Base-by-base conservation (phyloP, 2,113 vertebrate genomes). In the Scatophagus argus region DNA sequence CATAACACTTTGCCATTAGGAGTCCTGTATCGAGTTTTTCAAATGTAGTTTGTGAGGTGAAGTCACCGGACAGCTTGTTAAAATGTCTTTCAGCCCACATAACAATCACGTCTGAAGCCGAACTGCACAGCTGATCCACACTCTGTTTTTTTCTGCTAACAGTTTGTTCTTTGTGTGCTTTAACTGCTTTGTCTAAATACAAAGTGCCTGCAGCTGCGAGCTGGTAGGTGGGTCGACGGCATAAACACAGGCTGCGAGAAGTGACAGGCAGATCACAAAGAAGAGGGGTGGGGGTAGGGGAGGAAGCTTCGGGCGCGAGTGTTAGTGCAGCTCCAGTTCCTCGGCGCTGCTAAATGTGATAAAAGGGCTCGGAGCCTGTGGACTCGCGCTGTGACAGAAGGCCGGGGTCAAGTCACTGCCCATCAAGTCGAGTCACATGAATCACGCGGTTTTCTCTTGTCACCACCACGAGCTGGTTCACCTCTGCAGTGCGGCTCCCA, bases 351-450 rank as follows among this genome's bases (percentile, higher is more conserved):
- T 81, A 71, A 69, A 83, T 73, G 74, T 76, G 81, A 72, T 62
- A 64, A 70, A 74, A 75, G 77, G 70, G 72, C 72, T 71, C 0
- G 0, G 43, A 67, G 80, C 65, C 51, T 6, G n/a, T 5, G 77
- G 55, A 59, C 63, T 23, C 61, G 62, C 61, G 82, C 56, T 60
- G 51, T 55, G 70, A 60, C 79, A 14, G 74, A 49, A 47, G 43
- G 52, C 60, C 49, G 14, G 54, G 67, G 72, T 77, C 27, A 23
- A 74, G 83, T 85, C 79, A 70, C 56, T 79, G 8, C 10, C 8
- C 52, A 76, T 87, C 62, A 84, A 79, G 56, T 82, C 82, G 56
- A 63, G 44, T 7, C 21, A 41, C 29, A 47, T 23, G 21, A 85
- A 73, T 79, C 60, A 47, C 51, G 58, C 21, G 51, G 31, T 21